Evolutionary conservation across 2,797 vertebrate species (phyloP).

Genomic region (Botia almorhae): DNA sequence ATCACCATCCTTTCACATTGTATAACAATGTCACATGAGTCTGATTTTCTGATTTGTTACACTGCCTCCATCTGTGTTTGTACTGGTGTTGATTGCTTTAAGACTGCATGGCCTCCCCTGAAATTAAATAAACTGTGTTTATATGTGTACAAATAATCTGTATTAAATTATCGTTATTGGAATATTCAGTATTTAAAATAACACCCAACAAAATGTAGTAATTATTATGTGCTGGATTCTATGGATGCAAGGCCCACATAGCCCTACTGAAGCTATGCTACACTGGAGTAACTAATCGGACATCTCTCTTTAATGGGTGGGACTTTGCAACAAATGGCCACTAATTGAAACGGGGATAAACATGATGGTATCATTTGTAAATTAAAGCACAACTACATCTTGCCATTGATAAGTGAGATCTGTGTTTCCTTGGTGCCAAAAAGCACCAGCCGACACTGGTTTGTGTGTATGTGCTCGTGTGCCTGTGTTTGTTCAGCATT

Average conservation of each 20-base stretch:
- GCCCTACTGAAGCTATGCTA: background rate
- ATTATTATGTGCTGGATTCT: background rate
- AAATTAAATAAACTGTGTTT: background rate
- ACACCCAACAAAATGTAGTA: background rate
- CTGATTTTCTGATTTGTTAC: slow-evolving; percentile 15
- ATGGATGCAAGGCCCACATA: background rate
- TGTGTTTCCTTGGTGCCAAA: background rate
- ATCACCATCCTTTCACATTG: slow-evolving; percentile 31
- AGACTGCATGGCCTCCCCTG: background rate
- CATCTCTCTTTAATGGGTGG: background rate
- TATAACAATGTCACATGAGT: slow-evolving; percentile 15
- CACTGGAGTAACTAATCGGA: background rate
- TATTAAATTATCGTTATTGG: background rate
- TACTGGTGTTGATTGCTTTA: background rate
- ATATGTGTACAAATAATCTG: background rate
- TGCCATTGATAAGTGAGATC: background rate
- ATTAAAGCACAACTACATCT: no score
- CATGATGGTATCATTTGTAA: no score
- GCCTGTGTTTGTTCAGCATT: slow-evolving; percentile 20
- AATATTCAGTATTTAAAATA: background rate
- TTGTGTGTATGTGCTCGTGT: slow-evolving; percentile 8
- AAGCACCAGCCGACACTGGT: background rate
- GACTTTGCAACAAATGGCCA: background rate
- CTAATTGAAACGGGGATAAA: no score
- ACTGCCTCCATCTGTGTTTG: slow-evolving; percentile 18